Evolutionary conservation across 2,888 invertebrate genomes (phyloP).

Genomic region (Drosophila histrio): DNA sequence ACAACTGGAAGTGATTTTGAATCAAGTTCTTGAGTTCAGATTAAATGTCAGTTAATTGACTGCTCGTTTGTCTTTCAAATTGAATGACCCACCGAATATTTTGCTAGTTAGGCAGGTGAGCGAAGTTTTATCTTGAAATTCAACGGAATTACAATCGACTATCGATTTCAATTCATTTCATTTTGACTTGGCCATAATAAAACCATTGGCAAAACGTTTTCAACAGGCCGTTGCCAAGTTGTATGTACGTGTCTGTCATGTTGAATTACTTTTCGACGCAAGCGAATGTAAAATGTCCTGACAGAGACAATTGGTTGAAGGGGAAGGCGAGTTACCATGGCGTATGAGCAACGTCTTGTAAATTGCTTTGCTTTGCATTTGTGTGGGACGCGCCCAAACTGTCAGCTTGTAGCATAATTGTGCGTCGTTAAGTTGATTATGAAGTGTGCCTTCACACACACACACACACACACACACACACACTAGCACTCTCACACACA

Average conservation of each 20-base stretch:
- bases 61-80: conserved; percentile 30
- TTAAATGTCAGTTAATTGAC: conserved; percentile 37
- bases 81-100: conserved; percentile 33
- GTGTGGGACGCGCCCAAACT: conserved; percentile 54
- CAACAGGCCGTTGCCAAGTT: conserved; percentile 61
- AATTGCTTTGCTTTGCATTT: conserved; percentile 73
- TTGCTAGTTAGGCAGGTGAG: background rate
- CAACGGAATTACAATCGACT: conserved; percentile 38
- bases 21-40: background rate
- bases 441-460: conserved; percentile 52
- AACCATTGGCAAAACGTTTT: conserved; percentile 68
- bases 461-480: conserved; percentile 17
- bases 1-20: background rate
- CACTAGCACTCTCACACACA: background rate
- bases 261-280: conserved; percentile 51
- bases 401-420: conserved; percentile 77
- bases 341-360: conserved; percentile 74
- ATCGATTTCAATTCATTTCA: conserved; percentile 64
- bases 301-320: background rate
- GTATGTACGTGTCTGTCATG: conserved; percentile 74
- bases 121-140: conserved; percentile 30
- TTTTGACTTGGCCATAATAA: conserved; percentile 59
- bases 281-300: conserved; percentile 44
- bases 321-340: conserved; percentile 18
- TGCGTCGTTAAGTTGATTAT: conserved; percentile 79